Evolutionary conservation across 2,888 invertebrate genomes (phyloP).

Genomic region (Osedax frankpressi): DNA sequence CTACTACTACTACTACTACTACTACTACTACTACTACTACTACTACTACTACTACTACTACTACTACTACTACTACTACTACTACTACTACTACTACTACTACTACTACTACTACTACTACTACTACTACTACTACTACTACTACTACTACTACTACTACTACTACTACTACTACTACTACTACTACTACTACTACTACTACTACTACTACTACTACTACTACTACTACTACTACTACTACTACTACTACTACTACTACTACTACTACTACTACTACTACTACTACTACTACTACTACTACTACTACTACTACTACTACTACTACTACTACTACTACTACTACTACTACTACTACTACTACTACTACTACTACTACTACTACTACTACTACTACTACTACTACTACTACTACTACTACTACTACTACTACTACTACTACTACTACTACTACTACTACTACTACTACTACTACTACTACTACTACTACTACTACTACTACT

Average conservation of each 20-base stretch:
- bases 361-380: neutral
- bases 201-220: constrained; percentile 9
- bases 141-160: constrained; percentile 9
- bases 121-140: constrained; percentile 9
- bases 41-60: constrained; percentile 9
- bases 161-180: constrained; percentile 11
- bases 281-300: constrained; percentile 12
- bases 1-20: constrained; percentile 11
- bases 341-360: neutral
- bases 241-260: constrained; percentile 12
- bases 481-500: constrained; percentile 4
- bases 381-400: neutral
- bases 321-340: neutral
- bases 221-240: constrained; percentile 12
- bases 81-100: constrained; percentile 11
- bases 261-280: constrained; percentile 12
- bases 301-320: constrained; percentile 2
- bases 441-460: neutral
- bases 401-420: neutral
- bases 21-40: constrained; percentile 10
- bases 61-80: constrained; percentile 9
- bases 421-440: neutral
- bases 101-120: constrained; percentile 10
- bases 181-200: constrained; percentile 10
- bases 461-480: constrained; percentile 2